Conservation (phyloP, 2,113 vertebrate species). For the Hyperopisus bebe region DNA sequence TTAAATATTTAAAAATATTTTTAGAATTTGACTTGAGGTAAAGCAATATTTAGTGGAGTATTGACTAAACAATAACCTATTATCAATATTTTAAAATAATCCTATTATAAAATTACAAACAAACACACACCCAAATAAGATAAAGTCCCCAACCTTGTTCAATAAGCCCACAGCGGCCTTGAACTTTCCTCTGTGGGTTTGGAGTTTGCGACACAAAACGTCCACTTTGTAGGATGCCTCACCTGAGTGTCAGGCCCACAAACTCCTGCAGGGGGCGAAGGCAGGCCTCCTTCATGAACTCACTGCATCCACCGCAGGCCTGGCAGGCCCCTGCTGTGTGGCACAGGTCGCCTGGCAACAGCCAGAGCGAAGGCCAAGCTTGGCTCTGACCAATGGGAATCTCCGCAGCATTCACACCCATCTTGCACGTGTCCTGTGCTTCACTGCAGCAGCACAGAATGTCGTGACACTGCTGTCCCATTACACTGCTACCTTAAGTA, state of each 20-base stretch:
- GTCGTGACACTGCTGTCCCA: neutral
- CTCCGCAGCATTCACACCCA: neutral
- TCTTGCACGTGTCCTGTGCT: neutral
- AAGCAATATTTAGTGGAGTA: neutral
- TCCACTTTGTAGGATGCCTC: neutral
- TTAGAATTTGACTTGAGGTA: neutral
- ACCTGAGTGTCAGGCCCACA: neutral
- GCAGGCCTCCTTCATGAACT: conserved; percentile 25
- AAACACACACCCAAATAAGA: neutral
- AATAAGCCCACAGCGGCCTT: neutral
- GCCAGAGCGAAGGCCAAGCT: conserved; percentile 54
- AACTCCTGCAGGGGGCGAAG: conserved; percentile 41
- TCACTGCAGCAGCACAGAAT: neutral
- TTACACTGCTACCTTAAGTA: neutral
- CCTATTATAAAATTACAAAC: neutral
- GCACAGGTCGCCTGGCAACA: conserved; percentile 56
- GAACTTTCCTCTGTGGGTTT: neutral
- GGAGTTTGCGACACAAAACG: neutral
- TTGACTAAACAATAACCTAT: neutral
- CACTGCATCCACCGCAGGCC: conserved; percentile 35
- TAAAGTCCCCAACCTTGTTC: neutral
- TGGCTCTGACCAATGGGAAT: conserved; percentile 57
- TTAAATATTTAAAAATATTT: neutral
- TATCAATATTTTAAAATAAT: neutral
- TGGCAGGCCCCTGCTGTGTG: conserved; percentile 35